These are phyloP conservation scores for Helostoma temminkii DNA, from an alignment of 2,797 vertebrate species.

Conservation along the genomic window DNA sequence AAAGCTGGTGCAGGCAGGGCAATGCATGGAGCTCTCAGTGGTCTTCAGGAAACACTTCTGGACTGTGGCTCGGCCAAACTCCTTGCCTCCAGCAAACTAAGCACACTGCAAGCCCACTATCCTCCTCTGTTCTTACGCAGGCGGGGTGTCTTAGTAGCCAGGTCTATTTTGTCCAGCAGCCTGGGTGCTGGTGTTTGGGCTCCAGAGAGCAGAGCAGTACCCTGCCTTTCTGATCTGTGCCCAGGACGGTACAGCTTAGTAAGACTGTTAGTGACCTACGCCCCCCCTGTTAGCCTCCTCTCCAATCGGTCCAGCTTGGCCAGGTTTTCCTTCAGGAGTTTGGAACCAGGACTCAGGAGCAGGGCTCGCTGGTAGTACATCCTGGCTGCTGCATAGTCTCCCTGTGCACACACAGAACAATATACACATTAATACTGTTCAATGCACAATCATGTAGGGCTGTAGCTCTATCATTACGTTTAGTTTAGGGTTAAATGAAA, in stretches of 20 bases:
- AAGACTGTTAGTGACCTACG: constrained; percentile 42
- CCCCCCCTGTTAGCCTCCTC: constrained; percentile 86
- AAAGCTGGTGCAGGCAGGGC: constrained; percentile 49
- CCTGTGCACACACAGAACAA: constrained; percentile 77
- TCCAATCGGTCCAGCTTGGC: constrained; percentile 95
- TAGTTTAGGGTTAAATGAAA: too few relatives aligned
- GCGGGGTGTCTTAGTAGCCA: constrained; percentile 2
- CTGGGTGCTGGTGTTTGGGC: constrained; percentile 22
- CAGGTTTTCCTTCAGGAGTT: constrained; percentile 94
- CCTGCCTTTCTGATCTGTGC: constrained; percentile 3
- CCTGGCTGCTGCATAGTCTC: constrained; percentile 92
- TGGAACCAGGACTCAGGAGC: constrained; percentile 91
- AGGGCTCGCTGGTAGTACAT: constrained; percentile 93
- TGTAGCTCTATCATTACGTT: neutral
- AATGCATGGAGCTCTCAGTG: constrained; percentile 11
- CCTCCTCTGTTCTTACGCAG: neutral
- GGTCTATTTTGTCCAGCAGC: constrained; percentile 9
- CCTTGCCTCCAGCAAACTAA: neutral
- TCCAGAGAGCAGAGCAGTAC: neutral
- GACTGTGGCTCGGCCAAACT: constrained; percentile 2
- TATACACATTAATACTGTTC: too few relatives aligned
- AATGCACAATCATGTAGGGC: neutral
- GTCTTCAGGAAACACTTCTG: constrained; percentile 12
- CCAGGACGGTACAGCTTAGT: constrained; percentile 8
- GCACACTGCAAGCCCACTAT: constrained; percentile 2